Conservation (phyloP, 2,113 vertebrate genomes). For the Rhombomys opimus region DNA sequence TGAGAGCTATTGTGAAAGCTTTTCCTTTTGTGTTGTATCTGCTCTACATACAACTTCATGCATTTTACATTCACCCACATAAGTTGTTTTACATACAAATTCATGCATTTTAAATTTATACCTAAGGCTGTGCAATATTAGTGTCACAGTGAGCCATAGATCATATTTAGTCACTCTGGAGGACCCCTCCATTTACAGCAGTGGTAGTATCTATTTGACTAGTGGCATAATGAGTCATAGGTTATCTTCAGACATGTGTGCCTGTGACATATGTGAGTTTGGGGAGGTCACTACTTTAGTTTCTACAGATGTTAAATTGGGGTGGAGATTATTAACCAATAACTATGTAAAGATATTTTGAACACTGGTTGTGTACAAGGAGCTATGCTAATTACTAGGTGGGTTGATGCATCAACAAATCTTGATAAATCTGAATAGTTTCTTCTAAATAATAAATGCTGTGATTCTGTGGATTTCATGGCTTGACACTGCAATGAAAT, state of each 20-base stretch:
- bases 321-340: background rate
- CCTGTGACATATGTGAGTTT: background rate
- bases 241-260: background rate
- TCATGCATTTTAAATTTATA: background rate
- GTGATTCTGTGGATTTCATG: background rate
- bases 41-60: background rate
- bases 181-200: no score
- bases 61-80: background rate
- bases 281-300: background rate
- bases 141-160: background rate
- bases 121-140: background rate
- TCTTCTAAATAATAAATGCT: conserved; percentile 17
- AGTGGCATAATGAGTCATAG: background rate
- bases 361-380: background rate
- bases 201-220: background rate
- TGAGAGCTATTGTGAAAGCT: background rate
- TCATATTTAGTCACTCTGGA: background rate
- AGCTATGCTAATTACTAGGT: background rate
- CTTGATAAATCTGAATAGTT: background rate
- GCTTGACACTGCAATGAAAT: background rate
- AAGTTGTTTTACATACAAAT: background rate
- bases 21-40: background rate
- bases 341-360: background rate
- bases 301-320: background rate
- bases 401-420: background rate